phyloP scores from a whole-genome alignment of 2,113 vertebrate species.

The Romanogobio albipinnatus region DNA sequence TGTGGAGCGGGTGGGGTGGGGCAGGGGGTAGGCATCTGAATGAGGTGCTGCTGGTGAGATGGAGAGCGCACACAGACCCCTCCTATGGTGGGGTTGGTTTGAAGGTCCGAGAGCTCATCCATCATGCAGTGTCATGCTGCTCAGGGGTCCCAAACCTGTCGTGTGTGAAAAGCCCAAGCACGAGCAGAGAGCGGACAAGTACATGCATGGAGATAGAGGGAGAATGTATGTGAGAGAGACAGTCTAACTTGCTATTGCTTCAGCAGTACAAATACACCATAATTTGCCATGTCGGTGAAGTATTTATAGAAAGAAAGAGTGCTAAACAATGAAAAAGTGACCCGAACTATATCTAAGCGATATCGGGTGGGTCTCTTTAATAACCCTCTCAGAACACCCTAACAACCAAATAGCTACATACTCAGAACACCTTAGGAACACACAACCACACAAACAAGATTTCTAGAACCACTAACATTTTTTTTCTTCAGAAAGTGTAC shows the following conservation, averaged over 20 bases:
- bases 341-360: too few species aligned
- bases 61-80: constrained; percentile 40
- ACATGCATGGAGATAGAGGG: constrained; percentile 33
- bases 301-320: neutral
- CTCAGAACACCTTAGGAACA: too few species aligned
- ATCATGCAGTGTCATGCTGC: constrained; percentile 55
- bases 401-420: too few species aligned
- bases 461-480: too few species aligned
- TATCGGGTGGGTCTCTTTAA: too few species aligned
- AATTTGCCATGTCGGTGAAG: neutral
- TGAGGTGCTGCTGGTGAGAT: constrained; percentile 44
- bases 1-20: constrained; percentile 25
- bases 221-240: constrained; percentile 49
- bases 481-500: too few species aligned
- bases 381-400: too few species aligned
- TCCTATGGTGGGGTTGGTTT: constrained; percentile 53
- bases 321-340: neutral
- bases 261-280: neutral
- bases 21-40: constrained; percentile 41
- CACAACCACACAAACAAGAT: too few species aligned
- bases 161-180: constrained; percentile 33
- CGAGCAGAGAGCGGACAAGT: neutral
- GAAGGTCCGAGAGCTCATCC: constrained; percentile 53
- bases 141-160: constrained; percentile 42
- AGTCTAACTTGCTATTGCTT: constrained; percentile 1